Evolutionary conservation across 2,888 invertebrate genomes (phyloP), one percentile per base, ranked within the genome.

Genomic region (Acleris emargana): DNA sequence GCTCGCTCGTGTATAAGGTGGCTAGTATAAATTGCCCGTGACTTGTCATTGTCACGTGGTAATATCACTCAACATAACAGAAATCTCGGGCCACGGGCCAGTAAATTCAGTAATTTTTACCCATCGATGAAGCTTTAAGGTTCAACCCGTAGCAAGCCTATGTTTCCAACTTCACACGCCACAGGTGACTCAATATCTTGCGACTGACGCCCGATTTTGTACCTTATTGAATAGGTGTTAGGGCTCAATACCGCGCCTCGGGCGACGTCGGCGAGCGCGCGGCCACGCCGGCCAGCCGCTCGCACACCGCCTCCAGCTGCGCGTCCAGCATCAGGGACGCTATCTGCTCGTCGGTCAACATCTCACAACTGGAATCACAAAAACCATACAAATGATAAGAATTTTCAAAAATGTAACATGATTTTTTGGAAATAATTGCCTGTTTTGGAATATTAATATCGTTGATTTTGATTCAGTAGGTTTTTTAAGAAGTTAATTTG

Each of bases 301-400:
- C 95, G 79, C 95, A 96, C 0, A 95, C 95, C 54, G 94, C 94
- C 69, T 95, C 94, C 62, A 95, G 86, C 64, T 95, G 95, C 16
- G 95, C 94, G 86, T 96, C 96, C 81, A 96, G 84, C 96, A 96
- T 96, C 28, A 96, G 84, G 0, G 95, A 95, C 42, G 94, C 94
- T 73, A 96, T 95, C 78, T 96, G 96, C 55, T 96, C 96, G 78
- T 96, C 96, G 2, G 95, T 95, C 60, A 96, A 85, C 95, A 96
- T 96, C 82, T 96, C 96, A 81, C 96, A 94, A 74, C 96, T 96
- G 83, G 61, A 93, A 93, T 51, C 13, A 66, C 67, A 61, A 54
- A 13, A 1, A 47, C 0, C 16, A 16, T n/a, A 13, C 43, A n/a
- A 5, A 43, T 11, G 3, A 9, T 9, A 32, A 32, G 32, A 32